These are phyloP conservation scores for Parapsyche elsis DNA, from an alignment of 1,140 invertebrate genomes.

Conservation along the genomic window DNA sequence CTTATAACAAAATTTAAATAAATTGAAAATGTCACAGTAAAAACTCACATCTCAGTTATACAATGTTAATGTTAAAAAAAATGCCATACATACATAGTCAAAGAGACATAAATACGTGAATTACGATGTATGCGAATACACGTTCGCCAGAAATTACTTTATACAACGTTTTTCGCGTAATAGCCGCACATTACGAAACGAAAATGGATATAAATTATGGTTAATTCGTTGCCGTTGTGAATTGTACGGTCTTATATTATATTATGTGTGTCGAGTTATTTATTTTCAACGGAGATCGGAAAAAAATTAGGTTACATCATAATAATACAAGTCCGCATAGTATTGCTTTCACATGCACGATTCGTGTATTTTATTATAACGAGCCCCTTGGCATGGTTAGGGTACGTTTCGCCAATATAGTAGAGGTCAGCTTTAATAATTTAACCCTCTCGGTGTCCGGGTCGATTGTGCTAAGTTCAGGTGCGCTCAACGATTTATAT, in stretches of 20 bases:
- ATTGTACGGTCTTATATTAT: not conserved
- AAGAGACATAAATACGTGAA: not conserved
- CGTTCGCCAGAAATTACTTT: not conserved
- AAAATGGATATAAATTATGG: slow-evolving; percentile 22
- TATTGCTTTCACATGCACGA: slow-evolving; percentile 22
- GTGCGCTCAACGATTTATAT: not conserved
- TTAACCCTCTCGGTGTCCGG: slow-evolving; percentile 9
- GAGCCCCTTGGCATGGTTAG: not conserved
- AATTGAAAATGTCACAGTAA: no score
- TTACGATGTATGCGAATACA: not conserved
- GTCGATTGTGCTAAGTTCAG: slow-evolving; percentile 20
- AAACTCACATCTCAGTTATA: no score
- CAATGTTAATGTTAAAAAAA: no score
- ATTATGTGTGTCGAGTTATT: not conserved
- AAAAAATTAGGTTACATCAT: slow-evolving; percentile 6
- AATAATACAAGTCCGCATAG: not conserved
- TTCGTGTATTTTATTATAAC: slow-evolving; percentile 21
- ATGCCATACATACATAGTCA: not conserved
- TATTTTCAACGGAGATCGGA: not conserved
- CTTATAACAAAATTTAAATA: no score
- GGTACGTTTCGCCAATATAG: not conserved
- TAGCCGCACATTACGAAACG: slow-evolving; percentile 6
- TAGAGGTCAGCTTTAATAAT: slow-evolving; percentile 23
- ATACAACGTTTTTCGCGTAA: not conserved
- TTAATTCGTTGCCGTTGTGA: not conserved